These are phyloP conservation scores for Indicator indicator DNA, from an alignment of 2,113 vertebrate species.

Conservation along the genomic window DNA sequence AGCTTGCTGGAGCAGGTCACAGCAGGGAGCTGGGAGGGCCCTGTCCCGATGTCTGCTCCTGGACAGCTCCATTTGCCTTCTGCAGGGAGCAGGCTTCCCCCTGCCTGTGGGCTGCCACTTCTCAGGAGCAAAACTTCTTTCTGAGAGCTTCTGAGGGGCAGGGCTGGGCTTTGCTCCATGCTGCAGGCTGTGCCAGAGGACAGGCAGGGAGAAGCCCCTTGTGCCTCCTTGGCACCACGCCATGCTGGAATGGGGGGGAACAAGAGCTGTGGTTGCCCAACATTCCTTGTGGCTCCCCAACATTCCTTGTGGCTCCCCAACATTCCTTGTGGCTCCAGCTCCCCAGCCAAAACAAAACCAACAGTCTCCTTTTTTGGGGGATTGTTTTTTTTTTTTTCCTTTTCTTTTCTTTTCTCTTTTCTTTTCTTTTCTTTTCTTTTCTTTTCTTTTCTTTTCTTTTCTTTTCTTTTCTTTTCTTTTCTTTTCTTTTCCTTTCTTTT, in stretches of 20 bases:
- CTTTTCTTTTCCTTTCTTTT: no score
- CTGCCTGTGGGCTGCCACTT: not conserved
- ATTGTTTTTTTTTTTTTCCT: conserved; percentile 20
- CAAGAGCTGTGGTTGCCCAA: conserved; percentile 66
- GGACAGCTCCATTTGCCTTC: not conserved
- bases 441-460: no score
- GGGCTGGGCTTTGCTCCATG: not conserved
- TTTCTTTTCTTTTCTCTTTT: conserved; percentile 37
- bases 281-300: no score
- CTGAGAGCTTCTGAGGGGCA: not conserved
- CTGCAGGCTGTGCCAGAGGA: not conserved
- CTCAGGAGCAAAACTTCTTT: not conserved
- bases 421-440: no score
- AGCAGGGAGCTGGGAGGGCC: rapidly evolving
- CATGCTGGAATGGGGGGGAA: conserved; percentile 67
- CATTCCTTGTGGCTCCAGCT: conserved; percentile 59
- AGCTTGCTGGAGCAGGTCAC: rapidly evolving
- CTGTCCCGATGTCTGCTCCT: not conserved
- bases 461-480: no score
- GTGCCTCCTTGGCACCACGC: conserved; percentile 55
- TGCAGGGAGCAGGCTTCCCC: rapidly evolving
- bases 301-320: not conserved
- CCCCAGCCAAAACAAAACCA: conserved; percentile 69
- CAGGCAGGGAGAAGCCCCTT: conserved; percentile 1
- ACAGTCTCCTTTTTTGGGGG: not conserved